Evolutionary conservation across 1,140 invertebrate genomes (phyloP).

Genomic region (Drosophila bifasciata): DNA sequence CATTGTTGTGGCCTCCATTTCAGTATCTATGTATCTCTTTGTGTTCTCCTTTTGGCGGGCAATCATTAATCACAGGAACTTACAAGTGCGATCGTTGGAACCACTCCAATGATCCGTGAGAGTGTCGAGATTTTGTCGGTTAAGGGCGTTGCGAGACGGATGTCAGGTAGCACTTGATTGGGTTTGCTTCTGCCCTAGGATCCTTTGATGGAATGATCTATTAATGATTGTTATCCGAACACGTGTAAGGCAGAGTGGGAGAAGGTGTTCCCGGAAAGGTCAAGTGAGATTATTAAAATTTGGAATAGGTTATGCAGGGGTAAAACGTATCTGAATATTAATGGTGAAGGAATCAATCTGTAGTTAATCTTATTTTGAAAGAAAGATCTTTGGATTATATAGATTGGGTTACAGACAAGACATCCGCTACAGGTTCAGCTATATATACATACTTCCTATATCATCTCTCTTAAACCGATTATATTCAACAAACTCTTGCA

Average conservation of each 20-base stretch:
- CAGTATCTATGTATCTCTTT: not conserved
- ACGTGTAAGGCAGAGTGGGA: constrained; percentile 55
- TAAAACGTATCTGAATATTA: not conserved
- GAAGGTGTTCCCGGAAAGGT: constrained; percentile 38
- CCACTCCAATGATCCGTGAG: constrained; percentile 22
- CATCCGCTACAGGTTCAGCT: too few relatives aligned
- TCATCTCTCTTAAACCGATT: too few relatives aligned
- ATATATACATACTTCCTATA: too few relatives aligned
- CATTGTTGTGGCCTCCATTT: constrained; percentile 66
- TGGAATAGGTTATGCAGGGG: too few relatives aligned
- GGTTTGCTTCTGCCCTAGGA: constrained; percentile 23
- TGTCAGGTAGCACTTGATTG: constrained; percentile 65
- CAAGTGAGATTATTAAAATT: too few relatives aligned
- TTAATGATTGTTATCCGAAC: constrained; percentile 41
- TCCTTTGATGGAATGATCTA: constrained; percentile 63
- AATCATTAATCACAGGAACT: constrained; percentile 73
- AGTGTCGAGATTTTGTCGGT: constrained; percentile 18
- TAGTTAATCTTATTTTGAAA: too few relatives aligned
- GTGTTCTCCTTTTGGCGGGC: constrained; percentile 30
- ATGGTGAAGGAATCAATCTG: not conserved
- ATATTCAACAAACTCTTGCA: not conserved
- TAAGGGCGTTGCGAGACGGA: constrained; percentile 40
- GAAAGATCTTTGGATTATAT: too few relatives aligned
- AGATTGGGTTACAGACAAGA: too few relatives aligned
- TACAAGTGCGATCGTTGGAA: constrained; percentile 54